Conservation (phyloP, 2,797 vertebrate species). For the Pseudomugil gertrudae region DNA sequence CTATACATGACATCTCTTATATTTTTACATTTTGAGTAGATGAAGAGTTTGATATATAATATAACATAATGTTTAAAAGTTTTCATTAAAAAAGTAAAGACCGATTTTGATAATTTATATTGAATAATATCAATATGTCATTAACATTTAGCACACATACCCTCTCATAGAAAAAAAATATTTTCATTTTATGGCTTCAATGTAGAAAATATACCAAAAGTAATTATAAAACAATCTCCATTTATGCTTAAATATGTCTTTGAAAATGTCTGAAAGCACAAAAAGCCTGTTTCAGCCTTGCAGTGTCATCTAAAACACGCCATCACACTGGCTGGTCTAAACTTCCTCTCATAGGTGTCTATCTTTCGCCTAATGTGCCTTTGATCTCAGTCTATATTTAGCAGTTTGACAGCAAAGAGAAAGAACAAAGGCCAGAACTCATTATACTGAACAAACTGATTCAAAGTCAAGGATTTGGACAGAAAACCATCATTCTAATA, state of each 20-base stretch:
- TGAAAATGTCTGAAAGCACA: not conserved
- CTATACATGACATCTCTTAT: too few species aligned
- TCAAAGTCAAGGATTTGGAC: constrained; percentile 26
- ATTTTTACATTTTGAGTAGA: too few species aligned
- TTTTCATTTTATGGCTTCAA: not conserved
- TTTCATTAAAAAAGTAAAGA: too few species aligned
- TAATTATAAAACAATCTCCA: not conserved
- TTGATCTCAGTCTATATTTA: constrained; percentile 18
- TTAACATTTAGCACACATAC: too few species aligned
- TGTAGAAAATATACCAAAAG: not conserved
- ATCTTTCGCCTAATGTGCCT: constrained; percentile 6
- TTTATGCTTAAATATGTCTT: not conserved
- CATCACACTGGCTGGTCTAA: constrained; percentile 1
- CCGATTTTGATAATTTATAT: too few species aligned
- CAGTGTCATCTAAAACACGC: not conserved
- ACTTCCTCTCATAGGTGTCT: constrained; percentile 25
- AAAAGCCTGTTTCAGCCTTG: not conserved
- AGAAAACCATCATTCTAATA: constrained; percentile 10
- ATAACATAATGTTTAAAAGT: too few species aligned
- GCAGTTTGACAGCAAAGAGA: not conserved
- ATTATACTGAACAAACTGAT: constrained; percentile 18
- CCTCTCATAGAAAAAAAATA: not conserved
- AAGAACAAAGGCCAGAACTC: constrained; percentile 30
- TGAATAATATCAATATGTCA: too few species aligned
- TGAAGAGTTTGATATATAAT: too few species aligned